Percentiles rank a stretch among this genome's conserved stretches.
These are phyloP conservation scores for Cylindroiulus punctatus DNA, from an alignment of 2,888 invertebrate species.

Conservation along the genomic window DNA sequence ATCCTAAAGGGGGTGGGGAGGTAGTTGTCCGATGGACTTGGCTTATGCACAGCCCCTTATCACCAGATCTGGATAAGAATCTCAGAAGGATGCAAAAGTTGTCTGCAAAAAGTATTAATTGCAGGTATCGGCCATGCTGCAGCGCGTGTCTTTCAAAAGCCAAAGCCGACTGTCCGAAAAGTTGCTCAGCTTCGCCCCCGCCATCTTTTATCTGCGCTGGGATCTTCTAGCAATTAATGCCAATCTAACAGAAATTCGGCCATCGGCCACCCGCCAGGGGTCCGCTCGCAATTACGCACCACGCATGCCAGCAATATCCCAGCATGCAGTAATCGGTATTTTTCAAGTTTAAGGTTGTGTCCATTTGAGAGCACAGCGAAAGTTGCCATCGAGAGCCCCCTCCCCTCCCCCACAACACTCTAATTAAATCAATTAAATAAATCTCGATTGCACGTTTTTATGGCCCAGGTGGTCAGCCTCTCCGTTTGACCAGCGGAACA, in stretches of 20 bases:
- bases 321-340: background rate
- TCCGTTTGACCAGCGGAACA: no score
- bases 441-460: background rate
- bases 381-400: no score
- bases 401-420: background rate
- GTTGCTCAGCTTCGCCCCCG: background rate
- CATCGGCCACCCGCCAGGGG: background rate
- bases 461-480: background rate
- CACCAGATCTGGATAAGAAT: no score
- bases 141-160: background rate
- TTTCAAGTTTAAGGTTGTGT: no score
- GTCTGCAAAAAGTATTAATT: no score
- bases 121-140: no score
- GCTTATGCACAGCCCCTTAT: no score
- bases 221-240: slow-evolving; percentile 25
- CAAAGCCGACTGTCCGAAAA: slow-evolving; percentile 4
- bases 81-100: no score
- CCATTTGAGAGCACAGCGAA: background rate
- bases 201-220: background rate
- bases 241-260: background rate
- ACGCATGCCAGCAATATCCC: slow-evolving; percentile 14
- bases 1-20: no score
- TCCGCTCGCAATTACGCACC: background rate
- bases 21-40: no score
- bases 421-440: background rate